These are phyloP conservation scores for Phortica variegata DNA, from an alignment of 1,140 invertebrate genomes.

Conservation along the genomic window DNA sequence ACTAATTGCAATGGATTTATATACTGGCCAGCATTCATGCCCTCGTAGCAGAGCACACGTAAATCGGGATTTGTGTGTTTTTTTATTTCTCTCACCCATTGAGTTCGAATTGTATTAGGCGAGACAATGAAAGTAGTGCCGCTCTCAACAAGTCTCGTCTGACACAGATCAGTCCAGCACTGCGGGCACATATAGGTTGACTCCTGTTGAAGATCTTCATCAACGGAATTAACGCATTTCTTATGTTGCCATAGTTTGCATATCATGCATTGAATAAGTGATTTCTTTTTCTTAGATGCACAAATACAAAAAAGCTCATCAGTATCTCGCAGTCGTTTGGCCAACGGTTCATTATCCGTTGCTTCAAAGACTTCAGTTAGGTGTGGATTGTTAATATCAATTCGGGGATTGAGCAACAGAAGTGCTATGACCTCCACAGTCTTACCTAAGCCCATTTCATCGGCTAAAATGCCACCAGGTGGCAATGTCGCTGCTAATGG, in stretches of 20 bases:
- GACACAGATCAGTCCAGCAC: constrained; percentile 33
- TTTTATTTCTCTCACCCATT: constrained; percentile 75
- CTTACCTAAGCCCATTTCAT: constrained; percentile 85
- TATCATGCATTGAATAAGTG: constrained; percentile 19
- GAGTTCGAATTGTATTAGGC: constrained; percentile 67
- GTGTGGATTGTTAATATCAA: background rate
- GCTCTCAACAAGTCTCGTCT: constrained; percentile 57
- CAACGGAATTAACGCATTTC: constrained; percentile 20
- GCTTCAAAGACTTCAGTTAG: constrained; percentile 24
- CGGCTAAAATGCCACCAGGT: constrained; percentile 77
- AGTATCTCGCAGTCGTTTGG: constrained; percentile 11
- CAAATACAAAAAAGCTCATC: constrained; percentile 28
- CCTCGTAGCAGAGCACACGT: constrained; percentile 62
- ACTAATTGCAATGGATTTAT: constrained; percentile 68
- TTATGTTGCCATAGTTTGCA: constrained; percentile 39
- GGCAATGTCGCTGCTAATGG: constrained; percentile 33
- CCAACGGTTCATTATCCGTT: constrained; percentile 15
- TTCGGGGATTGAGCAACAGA: constrained; percentile 64
- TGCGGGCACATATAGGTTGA: constrained; percentile 40
- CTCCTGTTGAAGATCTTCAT: background rate
- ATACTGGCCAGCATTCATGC: constrained; percentile 62
- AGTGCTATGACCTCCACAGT: constrained; percentile 76
- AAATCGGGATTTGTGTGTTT: constrained; percentile 62
- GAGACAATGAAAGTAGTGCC: constrained; percentile 75
- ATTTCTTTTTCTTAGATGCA: constrained; percentile 3